Evolutionary conservation across 2,888 invertebrate genomes (phyloP).

Genomic region (Osmoderma eremita): DNA sequence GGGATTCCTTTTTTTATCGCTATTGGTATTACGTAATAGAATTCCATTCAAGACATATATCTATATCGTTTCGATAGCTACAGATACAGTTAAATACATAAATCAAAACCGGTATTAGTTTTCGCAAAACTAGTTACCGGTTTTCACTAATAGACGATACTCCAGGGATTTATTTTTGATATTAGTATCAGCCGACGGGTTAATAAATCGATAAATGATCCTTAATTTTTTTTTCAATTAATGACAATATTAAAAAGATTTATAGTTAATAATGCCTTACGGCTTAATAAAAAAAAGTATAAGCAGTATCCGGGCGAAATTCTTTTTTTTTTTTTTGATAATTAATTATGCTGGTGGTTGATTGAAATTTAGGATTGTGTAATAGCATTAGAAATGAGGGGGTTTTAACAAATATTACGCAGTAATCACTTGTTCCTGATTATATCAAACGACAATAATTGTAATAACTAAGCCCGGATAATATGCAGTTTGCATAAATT

Average conservation of each 20-base stretch:
- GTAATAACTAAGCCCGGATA: no score
- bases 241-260: conserved; percentile 9
- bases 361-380: no score
- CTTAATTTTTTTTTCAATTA: conserved; percentile 7
- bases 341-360: no score
- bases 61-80: neutral
- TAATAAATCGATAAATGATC: conserved; percentile 20
- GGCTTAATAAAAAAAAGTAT: neutral
- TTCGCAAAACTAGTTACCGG: conserved; percentile 20
- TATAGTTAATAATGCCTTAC: no score
- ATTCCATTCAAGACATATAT: conserved; percentile 16
- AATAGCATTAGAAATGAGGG: no score
- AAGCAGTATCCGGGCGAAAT: neutral
- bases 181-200: neutral
- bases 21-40: conserved; percentile 21
- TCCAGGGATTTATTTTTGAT: conserved; percentile 19
- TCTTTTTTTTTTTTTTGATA: neutral
- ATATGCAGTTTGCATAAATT: no score
- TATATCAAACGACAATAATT: no score
- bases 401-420: no score
- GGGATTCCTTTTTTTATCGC: conserved; percentile 10
- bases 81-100: neutral
- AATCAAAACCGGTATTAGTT: conserved; percentile 26
- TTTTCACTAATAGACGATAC: conserved; percentile 20
- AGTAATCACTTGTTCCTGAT: no score